These are phyloP conservation scores for Chelon auratus DNA, from an alignment of 2,797 vertebrate species.

Conservation along the genomic window DNA sequence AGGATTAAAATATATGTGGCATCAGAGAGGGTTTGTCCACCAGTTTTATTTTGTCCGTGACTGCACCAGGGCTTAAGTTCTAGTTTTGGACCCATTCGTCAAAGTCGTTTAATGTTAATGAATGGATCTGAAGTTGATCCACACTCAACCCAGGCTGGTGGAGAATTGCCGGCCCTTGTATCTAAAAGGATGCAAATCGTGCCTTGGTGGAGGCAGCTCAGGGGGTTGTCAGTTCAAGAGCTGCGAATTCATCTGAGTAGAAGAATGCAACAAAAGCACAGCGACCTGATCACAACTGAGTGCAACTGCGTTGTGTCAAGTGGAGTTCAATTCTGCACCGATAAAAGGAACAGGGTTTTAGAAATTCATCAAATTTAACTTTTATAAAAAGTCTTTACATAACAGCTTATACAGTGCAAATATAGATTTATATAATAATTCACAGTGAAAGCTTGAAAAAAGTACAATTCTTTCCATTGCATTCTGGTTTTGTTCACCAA, in stretches of 20 bases:
- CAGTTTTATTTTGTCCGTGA: too few species aligned
- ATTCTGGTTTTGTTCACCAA: background rate
- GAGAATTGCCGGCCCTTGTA: background rate
- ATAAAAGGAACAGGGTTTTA: background rate
- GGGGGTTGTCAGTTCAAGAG: slow-evolving; percentile 20
- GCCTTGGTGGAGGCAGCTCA: background rate
- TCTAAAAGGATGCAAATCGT: slow-evolving; percentile 14
- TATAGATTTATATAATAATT: background rate
- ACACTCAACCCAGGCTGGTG: background rate
- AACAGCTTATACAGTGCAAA: background rate
- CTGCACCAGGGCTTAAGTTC: background rate
- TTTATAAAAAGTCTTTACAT: background rate
- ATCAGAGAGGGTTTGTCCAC: too few species aligned
- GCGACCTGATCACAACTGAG: background rate
- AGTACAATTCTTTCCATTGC: background rate
- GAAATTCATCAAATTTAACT: background rate
- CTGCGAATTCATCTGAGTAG: background rate
- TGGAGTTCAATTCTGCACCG: background rate
- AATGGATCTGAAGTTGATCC: slow-evolving; percentile 9
- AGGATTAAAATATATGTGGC: too few species aligned
- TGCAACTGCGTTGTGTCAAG: background rate
- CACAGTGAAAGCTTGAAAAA: background rate
- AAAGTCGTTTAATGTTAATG: background rate
- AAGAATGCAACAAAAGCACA: background rate
- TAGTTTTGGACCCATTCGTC: slow-evolving; percentile 14